phyloP scores from a whole-genome alignment of 2,888 invertebrate species.

The Gerris lacustris region DNA sequence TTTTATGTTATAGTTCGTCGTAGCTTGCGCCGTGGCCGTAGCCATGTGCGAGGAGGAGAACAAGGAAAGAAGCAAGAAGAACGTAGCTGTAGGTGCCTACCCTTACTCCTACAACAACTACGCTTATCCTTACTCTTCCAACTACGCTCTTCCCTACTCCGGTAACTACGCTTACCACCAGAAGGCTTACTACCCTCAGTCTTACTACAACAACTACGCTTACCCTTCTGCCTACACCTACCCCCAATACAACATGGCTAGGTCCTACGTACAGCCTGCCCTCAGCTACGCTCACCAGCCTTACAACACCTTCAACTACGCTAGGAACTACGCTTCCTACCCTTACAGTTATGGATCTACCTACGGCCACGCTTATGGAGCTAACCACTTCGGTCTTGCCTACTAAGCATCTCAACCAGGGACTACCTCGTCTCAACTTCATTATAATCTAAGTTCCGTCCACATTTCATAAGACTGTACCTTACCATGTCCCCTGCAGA shows the following conservation, averaged over 20 bases:
- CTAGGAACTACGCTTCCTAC: slow-evolving; percentile 10
- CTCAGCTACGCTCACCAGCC: slow-evolving; percentile 15
- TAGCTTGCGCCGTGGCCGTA: slow-evolving; percentile 22
- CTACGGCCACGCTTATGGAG: slow-evolving; percentile 29
- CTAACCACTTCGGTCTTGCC: slow-evolving; percentile 28
- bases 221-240: neutral
- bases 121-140: slow-evolving; percentile 12
- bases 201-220: slow-evolving; percentile 2
- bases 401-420: neutral
- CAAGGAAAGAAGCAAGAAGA: slow-evolving; percentile 22
- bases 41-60: slow-evolving; percentile 6
- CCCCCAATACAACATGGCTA: slow-evolving; percentile 18
- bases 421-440: neutral
- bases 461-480: neutral
- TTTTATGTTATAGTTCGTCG: slow-evolving; percentile 4
- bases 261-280: slow-evolving; percentile 23
- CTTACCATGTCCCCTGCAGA: neutral
- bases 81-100: slow-evolving; percentile 23
- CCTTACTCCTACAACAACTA: slow-evolving; percentile 21
- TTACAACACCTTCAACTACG: slow-evolving; percentile 11
- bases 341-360: slow-evolving; percentile 4
- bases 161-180: slow-evolving; percentile 4
- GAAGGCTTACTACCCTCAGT: slow-evolving; percentile 7
- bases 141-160: slow-evolving; percentile 4
- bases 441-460: too few relatives aligned